Percentiles rank a stretch among this genome's conserved stretches.
Evolutionary conservation across 1,140 invertebrate genomes (phyloP).

Genomic region (Lanistes nyassanus): DNA sequence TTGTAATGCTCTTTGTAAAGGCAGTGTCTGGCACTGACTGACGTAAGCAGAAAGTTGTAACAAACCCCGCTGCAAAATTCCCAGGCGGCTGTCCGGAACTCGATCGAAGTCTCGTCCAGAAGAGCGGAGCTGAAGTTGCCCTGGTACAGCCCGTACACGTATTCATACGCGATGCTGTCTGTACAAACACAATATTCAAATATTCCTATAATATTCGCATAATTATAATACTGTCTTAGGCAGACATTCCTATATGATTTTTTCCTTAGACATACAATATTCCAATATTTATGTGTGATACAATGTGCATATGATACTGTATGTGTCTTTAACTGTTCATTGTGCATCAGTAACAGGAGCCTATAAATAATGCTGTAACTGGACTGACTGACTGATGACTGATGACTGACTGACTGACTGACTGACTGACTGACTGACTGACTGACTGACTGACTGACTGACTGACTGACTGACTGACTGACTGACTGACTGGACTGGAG

Average conservation of each 20-base stretch:
- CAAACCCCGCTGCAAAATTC: constrained; percentile 33
- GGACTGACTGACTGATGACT: constrained; percentile 1
- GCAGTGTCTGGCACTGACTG: no score
- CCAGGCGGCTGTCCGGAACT: constrained; percentile 20
- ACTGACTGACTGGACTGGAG: constrained; percentile 2
- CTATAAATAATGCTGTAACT: no score
- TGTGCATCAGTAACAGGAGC: no score
- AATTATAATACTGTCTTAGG: no score
- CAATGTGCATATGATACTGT: no score
- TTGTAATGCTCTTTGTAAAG: no score
- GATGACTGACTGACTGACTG: constrained; percentile 4
- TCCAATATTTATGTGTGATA: no score
- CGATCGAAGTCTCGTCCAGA: constrained; percentile 15
- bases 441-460: background rate
- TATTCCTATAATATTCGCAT: no score
- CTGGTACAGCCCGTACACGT: constrained; percentile 19
- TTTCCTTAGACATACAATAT: no score
- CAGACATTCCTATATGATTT: background rate
- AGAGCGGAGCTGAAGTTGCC: constrained; percentile 21
- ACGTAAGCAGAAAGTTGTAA: no score
- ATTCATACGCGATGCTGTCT: constrained; percentile 29
- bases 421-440: background rate
- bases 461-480: background rate
- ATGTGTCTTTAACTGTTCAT: no score
- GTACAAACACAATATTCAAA: background rate